Percentiles rank a stretch among this genome's conserved stretches.
Conservation (phyloP, 2,888 invertebrate genomes). For the Choristoneura rosaceana region DNA sequence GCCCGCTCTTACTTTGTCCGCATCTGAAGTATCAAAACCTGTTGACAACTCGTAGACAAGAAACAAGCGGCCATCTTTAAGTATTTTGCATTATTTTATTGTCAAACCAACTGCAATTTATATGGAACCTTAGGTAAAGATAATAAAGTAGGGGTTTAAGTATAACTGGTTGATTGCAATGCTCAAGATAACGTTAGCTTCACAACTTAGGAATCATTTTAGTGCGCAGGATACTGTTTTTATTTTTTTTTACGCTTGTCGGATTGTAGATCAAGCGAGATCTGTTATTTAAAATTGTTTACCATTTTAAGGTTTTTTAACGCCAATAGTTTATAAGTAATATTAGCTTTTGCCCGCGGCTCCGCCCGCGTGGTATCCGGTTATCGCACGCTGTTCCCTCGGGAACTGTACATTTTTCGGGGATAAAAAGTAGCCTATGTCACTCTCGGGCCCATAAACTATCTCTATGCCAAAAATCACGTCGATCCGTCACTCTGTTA, state of each 20-base stretch:
- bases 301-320: background rate
- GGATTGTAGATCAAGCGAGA: slow-evolving; percentile 3
- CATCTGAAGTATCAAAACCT: slow-evolving; percentile 47
- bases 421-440: too few species aligned
- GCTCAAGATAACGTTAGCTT: slow-evolving; percentile 47
- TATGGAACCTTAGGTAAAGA: background rate
- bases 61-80: slow-evolving; percentile 42
- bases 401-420: too few species aligned
- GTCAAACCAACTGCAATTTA: slow-evolving; percentile 15
- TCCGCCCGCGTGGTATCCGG: too few species aligned
- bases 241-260: slow-evolving; percentile 3
- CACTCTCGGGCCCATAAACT: too few species aligned
- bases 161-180: slow-evolving; percentile 22
- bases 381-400: too few species aligned
- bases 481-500: too few species aligned
- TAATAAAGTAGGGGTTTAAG: slow-evolving; percentile 2
- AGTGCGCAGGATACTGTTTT: slow-evolving; percentile 46
- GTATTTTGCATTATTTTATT: slow-evolving; percentile 52
- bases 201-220: slow-evolving; percentile 48
- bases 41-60: slow-evolving; percentile 48
- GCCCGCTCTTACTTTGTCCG: slow-evolving; percentile 34
- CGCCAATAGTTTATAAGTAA: too few species aligned
- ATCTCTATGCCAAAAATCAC: too few species aligned
- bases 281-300: background rate
- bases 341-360: too few species aligned